phyloP scores from a whole-genome alignment of 1,140 invertebrate species.

The Tetraneura akinire region DNA sequence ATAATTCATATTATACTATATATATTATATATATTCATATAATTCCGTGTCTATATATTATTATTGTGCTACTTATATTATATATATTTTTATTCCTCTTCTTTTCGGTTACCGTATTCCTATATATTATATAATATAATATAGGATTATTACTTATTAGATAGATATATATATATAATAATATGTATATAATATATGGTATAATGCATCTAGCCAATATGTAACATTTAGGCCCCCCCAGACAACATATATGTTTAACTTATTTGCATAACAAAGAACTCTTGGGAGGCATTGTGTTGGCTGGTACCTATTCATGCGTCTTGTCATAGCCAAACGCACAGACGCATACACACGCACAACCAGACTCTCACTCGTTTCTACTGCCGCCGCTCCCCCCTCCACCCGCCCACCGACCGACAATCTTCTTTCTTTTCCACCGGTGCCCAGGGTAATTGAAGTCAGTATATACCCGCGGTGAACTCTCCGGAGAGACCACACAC shows the following conservation, averaged over 20 bases:
- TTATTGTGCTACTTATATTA: no score
- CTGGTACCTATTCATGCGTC: conserved; percentile 43
- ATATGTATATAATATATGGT: background rate
- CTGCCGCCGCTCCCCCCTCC: no score
- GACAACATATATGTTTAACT: conserved; percentile 47
- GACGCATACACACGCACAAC: background rate
- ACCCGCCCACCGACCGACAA: no score
- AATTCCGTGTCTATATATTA: no score
- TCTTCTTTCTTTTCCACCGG: conserved; percentile 3
- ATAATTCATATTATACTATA: background rate
- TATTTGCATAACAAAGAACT: conserved; percentile 51
- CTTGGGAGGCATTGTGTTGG: conserved; percentile 49
- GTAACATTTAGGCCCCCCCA: conserved; percentile 42
- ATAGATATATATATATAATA: background rate
- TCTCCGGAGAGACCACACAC: conserved; percentile 45
- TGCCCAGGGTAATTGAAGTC: conserved; percentile 48
- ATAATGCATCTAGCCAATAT: conserved; percentile 39
- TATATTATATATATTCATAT: no score
- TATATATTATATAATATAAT: no score
- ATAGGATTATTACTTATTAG: no score
- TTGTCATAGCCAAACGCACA: conserved; percentile 42
- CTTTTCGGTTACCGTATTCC: background rate
- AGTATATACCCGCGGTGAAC: conserved; percentile 47
- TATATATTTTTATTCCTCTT: background rate
- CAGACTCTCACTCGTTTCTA: conserved; percentile 44